Base-by-base conservation (phyloP, 2,113 vertebrate species). In the Sarotherodon lohbergeri region DNA sequence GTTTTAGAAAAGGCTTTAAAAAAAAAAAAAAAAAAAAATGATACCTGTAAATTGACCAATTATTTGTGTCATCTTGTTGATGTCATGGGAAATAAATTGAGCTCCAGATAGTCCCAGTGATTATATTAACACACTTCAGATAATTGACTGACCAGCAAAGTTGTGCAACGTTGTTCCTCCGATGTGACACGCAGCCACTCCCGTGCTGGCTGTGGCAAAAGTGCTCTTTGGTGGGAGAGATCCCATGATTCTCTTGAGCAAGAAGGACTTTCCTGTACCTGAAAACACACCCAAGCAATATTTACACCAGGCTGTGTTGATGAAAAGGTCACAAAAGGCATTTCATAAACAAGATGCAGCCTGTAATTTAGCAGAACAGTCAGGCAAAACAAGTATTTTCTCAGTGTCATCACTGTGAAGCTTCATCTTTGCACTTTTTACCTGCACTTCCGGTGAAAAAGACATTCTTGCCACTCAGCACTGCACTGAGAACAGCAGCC, bases 361-460 rank as follows among this genome's bases (percentile, higher is more conserved):
- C 13, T 46, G 22, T 73, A 73, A 48, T 29, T 73, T 48, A 29
- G 22, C 66, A 43, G 22, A 71, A 71, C 0, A 73, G 68, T 73
- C 41, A 46, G 68, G 2, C 22, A 27, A 73, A 27, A 73, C 22
- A 3, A 27, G 5, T 3, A 27, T 22, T 71, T 9, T 71, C 2
- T 36, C 39, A 1, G 66, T 27, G 68, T 73, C 13, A 17, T 46
- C 22, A 6, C 41, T 27, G 39, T 43, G 39, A 73, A 73, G 8
- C 32, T 80, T 55, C 14, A 14, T 80, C 46, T 50, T 50, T 19
- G 54, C 12, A 39, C 50, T 39, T 54, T 76, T 54, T 56, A 99
- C 99, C 99, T 86, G 99, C 99, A 34, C 98, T 99, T 82, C 99
- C 99, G 0, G 99, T 99, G 90, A 99, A 99, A 97, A 99, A 99